Conservation (phyloP, 2,113 vertebrate species). For the Caracal caracal region DNA sequence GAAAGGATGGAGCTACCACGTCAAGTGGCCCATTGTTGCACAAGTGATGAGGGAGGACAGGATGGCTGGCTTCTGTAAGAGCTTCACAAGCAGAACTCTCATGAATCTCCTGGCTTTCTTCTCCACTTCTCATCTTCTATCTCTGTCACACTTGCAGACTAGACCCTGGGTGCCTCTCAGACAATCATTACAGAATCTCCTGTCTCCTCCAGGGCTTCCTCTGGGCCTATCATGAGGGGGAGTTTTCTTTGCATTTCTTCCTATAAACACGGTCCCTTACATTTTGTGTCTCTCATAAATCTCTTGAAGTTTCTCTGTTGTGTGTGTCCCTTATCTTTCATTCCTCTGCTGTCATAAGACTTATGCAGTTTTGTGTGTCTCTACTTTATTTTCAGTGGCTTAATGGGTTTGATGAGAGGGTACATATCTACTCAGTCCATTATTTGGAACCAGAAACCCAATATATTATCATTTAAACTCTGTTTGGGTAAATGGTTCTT, state of each 20-base stretch:
- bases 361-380: neutral
- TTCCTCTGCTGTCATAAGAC: neutral
- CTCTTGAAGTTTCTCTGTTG: neutral
- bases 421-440: neutral
- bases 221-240: neutral
- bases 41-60: neutral
- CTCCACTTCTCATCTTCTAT: neutral
- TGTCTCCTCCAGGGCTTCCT: neutral
- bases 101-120: neutral
- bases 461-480: neutral
- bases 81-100: neutral
- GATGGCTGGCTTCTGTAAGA: neutral
- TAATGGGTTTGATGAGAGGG: neutral
- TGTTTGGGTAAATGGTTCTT: neutral
- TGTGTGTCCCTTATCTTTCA: neutral
- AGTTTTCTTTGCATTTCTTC: neutral
- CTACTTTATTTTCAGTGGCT: neutral
- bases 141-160: neutral
- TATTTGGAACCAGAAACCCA: neutral
- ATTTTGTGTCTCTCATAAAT: neutral
- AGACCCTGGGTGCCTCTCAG: neutral
- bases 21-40: neutral
- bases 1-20: neutral
- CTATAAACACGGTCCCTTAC: neutral
- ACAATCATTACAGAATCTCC: neutral